Percentiles rank a stretch among this genome's conserved stretches.
Conservation (phyloP, 2,113 vertebrate species). For the Heterochromis multidens region DNA sequence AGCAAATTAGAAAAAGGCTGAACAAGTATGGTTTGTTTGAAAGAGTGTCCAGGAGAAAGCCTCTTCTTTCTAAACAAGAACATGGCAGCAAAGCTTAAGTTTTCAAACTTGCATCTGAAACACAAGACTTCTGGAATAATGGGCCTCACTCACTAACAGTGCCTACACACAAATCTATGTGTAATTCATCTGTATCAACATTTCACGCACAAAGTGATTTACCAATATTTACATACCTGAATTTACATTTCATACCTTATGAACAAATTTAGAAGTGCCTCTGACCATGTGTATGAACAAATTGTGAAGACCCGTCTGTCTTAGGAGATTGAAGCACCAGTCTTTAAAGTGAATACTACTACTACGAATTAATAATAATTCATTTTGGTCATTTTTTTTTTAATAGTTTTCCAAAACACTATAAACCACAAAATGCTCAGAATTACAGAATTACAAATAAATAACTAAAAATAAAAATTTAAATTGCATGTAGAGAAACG, state of each 20-base stretch:
- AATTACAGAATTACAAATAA: background rate
- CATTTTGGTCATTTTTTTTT: background rate
- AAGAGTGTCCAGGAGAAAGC: background rate
- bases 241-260: background rate
- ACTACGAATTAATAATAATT: background rate
- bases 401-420: background rate
- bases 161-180: background rate
- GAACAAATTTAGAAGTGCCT: background rate
- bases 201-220: background rate
- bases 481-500: background rate
- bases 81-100: background rate
- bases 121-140: rapidly evolving
- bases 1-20: background rate
- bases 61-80: background rate
- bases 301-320: too few relatives aligned
- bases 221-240: background rate
- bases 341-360: too few relatives aligned
- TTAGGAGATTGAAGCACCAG: too few relatives aligned
- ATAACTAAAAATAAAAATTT: background rate
- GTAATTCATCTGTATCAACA: background rate
- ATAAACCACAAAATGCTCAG: background rate
- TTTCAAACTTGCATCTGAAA: background rate
- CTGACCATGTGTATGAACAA: background rate
- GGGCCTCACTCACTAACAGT: background rate
- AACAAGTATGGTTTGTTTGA: background rate